A percentile compares a stretch with the other conserved stretches of the same genome.
Evolutionary conservation across 2,797 vertebrate genomes (phyloP).

Genomic region (Siniperca undulata): DNA sequence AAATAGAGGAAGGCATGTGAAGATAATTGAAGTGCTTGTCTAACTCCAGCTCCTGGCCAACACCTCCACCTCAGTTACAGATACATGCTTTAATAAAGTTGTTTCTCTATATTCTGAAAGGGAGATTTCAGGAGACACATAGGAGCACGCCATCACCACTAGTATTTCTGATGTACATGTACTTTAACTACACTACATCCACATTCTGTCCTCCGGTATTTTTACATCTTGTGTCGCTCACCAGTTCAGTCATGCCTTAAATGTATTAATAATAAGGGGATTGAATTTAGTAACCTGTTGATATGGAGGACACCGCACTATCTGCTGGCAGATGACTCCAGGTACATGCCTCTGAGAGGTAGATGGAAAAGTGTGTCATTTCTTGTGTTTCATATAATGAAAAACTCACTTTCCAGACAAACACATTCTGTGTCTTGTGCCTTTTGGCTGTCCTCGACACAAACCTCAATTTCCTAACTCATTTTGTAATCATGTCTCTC

Average conservation of each 20-base stretch:
- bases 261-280: not conserved
- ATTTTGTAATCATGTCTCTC: slow-evolving; percentile 47
- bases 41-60: not conserved
- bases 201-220: not conserved
- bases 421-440: not conserved
- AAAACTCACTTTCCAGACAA: not conserved
- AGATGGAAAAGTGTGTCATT: not conserved
- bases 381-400: slow-evolving; percentile 3
- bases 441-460: slow-evolving; percentile 14
- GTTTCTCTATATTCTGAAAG: not conserved
- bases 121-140: not conserved
- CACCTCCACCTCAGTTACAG: not conserved
- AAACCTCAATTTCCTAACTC: slow-evolving; percentile 9
- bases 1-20: not conserved
- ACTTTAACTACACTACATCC: not conserved
- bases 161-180: not conserved
- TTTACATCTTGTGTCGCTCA: not conserved
- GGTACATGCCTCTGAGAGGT: not conserved
- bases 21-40: not conserved
- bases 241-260: not conserved
- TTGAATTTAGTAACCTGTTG: not conserved
- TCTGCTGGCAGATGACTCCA: not conserved
- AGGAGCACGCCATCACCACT: not conserved
- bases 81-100: not conserved
- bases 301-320: not conserved